These are phyloP conservation scores for Petrocephalus schoutedeni DNA, from an alignment of 2,797 vertebrate genomes.

Conservation along the genomic window DNA sequence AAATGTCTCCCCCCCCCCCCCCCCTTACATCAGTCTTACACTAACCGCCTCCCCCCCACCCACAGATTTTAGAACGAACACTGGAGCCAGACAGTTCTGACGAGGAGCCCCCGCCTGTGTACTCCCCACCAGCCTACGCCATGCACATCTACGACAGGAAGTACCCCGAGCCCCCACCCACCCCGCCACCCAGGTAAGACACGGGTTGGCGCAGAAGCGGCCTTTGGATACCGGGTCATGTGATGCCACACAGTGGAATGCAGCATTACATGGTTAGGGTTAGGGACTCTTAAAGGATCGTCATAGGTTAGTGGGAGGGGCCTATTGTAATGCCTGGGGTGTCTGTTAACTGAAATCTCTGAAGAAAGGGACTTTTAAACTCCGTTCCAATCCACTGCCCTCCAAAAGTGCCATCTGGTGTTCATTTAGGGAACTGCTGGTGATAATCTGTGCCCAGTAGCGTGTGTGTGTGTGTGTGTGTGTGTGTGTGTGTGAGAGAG, in stretches of 20 bases:
- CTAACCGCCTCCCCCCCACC: background rate
- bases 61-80: conserved; percentile 55
- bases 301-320: background rate
- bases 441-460: background rate
- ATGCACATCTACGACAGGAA: conserved; percentile 76
- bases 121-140: conserved; percentile 86
- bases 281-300: background rate
- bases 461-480: background rate
- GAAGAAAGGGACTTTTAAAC: background rate
- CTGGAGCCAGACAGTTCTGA: conserved; percentile 94
- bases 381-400: background rate
- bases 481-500: background rate
- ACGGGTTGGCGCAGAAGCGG: background rate
- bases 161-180: conserved; percentile 69
- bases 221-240: background rate
- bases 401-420: conserved; percentile 5
- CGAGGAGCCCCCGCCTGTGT: conserved; percentile 90
- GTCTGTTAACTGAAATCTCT: background rate
- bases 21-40: background rate
- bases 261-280: background rate
- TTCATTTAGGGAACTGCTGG: background rate
- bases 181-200: conserved; percentile 77
- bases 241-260: background rate
- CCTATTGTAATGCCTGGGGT: background rate
- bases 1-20: background rate